Evolutionary conservation across 23 tunicate species (phyloP).

Genomic region (Ascidia mentula): DNA sequence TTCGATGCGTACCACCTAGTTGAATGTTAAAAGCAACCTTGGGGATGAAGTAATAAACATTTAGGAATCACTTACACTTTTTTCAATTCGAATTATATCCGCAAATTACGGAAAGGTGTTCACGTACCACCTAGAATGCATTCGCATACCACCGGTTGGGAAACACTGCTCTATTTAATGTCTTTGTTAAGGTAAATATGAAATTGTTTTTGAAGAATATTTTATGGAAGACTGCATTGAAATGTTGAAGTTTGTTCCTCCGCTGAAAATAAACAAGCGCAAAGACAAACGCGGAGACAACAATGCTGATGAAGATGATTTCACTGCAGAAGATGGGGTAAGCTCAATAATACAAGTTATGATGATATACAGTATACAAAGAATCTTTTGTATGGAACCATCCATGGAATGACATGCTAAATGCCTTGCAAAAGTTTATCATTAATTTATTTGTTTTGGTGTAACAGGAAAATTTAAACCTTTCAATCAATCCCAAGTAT

Average conservation of each 20-base stretch:
- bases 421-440: no score
- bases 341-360: no score
- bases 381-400: no score
- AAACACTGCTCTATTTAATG: background rate
- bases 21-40: no score
- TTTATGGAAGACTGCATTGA: slow-evolving; percentile 95
- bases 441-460: background rate
- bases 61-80: no score
- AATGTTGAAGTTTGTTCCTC: slow-evolving; percentile 82
- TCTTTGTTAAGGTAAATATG: background rate
- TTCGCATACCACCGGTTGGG: no score
- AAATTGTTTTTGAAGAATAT: slow-evolving; percentile 49
- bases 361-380: no score
- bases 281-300: slow-evolving; percentile 46
- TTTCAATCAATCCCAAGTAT: slow-evolving; percentile 49
- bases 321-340: slow-evolving; percentile 55
- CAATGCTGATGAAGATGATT: slow-evolving; percentile 60
- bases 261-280: slow-evolving; percentile 41
- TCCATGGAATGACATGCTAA: no score
- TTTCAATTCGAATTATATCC: background rate
- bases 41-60: no score
- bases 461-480: slow-evolving; percentile 69
- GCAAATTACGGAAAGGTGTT: no score
- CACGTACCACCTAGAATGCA: no score
- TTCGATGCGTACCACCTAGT: no score